Percentiles rank a stretch among this genome's conserved stretches.
These are phyloP conservation scores for Megaleporinus macrocephalus DNA, from an alignment of 2,113 vertebrate species.

Conservation along the genomic window DNA sequence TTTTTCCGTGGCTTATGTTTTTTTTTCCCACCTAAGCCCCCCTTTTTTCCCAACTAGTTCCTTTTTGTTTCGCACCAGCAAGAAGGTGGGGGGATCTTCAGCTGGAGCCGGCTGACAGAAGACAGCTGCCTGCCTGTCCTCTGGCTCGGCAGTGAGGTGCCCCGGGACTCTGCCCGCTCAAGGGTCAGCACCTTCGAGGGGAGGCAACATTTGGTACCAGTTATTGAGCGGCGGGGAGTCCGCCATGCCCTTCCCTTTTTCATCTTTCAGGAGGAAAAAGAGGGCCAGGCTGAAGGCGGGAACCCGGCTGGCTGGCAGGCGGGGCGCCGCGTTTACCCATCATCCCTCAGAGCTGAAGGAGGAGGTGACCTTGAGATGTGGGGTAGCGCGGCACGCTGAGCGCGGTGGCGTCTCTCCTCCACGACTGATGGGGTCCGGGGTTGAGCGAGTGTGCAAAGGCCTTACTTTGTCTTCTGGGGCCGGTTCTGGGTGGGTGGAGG, in stretches of 20 bases:
- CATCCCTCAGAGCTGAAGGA: constrained; percentile 71
- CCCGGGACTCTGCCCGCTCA: constrained; percentile 70
- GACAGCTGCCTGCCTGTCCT: constrained; percentile 79
- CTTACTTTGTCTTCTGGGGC: constrained; percentile 36
- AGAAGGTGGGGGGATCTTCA: constrained; percentile 34
- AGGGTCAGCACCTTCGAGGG: constrained; percentile 74
- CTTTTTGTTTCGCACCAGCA: constrained; percentile 22
- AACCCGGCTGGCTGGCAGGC: constrained; percentile 45
- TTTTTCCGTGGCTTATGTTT: constrained; percentile 21
- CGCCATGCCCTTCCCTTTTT: constrained; percentile 43
- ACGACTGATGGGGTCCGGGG: constrained; percentile 55
- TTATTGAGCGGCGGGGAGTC: constrained; percentile 73
- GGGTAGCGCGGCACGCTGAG: constrained; percentile 53
- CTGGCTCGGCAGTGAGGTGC: constrained; percentile 67
- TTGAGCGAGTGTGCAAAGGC: constrained; percentile 25
- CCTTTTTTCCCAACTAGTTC: constrained; percentile 4
- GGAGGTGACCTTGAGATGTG: constrained; percentile 72
- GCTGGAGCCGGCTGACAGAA: constrained; percentile 72
- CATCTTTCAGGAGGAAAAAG: constrained; percentile 66
- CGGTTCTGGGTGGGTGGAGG: not conserved
- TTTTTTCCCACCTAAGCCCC: too few species aligned
- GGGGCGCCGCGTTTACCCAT: constrained; percentile 61
- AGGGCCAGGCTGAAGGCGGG: constrained; percentile 52
- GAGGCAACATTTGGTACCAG: constrained; percentile 79
- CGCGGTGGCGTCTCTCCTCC: constrained; percentile 48